Conservation (phyloP, 2,797 vertebrate genomes). For the Dallia pectoralis region DNA sequence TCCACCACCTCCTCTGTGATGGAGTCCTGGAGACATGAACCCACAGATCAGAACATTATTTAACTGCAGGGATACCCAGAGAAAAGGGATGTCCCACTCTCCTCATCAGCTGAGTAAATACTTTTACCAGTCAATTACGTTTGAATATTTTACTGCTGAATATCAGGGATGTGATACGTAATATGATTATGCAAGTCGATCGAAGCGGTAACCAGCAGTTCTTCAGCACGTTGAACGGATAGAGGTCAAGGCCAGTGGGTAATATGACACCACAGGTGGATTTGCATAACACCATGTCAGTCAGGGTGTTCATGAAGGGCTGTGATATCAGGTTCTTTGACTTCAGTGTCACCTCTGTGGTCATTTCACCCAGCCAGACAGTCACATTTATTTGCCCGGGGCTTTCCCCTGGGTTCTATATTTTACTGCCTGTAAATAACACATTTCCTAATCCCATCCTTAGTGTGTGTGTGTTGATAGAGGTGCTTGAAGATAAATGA, state of each 20-base stretch:
- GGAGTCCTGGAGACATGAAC: conserved; percentile 68
- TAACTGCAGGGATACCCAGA: too few relatives aligned
- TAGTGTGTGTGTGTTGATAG: conserved; percentile 2
- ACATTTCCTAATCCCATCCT: conserved; percentile 17
- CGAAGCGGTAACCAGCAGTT: too few relatives aligned
- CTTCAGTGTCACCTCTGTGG: conserved; percentile 5
- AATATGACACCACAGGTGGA: not conserved
- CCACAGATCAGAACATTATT: too few relatives aligned
- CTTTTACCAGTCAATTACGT: too few relatives aligned
- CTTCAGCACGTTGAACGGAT: not conserved
- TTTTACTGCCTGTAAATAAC: conserved; percentile 4
- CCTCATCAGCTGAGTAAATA: too few relatives aligned
- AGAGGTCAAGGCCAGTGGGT: not conserved
- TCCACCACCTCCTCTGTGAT: conserved; percentile 86
- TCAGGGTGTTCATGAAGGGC: conserved; percentile 1
- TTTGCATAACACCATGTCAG: not conserved
- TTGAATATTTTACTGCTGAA: too few relatives aligned
- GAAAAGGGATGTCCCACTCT: too few relatives aligned
- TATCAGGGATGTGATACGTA: too few relatives aligned
- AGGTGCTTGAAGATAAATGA: not conserved
- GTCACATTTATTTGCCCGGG: conserved; percentile 3
- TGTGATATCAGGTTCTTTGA: conserved; percentile 12
- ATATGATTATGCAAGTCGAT: too few relatives aligned
- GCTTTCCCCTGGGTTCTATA: not conserved
- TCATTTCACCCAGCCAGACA: not conserved